phyloP scores from a whole-genome alignment of 2,888 invertebrate species.

The Pemphredon lugubris region DNA sequence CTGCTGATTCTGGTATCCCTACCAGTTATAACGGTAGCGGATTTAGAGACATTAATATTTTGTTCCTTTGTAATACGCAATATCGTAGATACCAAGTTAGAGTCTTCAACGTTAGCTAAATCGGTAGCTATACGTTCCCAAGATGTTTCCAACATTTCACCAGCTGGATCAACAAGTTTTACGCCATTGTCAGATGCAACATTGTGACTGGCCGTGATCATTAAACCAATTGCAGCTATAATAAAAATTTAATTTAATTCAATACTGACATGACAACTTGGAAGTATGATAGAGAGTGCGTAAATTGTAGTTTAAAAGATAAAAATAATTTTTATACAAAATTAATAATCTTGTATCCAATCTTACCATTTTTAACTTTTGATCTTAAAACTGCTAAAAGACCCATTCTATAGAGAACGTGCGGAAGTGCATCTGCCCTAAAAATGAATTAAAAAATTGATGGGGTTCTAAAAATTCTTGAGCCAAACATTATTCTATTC shows the following conservation, averaged over 20 bases:
- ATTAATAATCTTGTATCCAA: conserved; percentile 1
- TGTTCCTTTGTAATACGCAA: conserved; percentile 86
- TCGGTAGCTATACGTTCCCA: conserved; percentile 96
- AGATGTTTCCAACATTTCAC: conserved; percentile 96
- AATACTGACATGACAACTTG: no score
- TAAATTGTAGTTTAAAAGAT: neutral
- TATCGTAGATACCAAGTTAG: conserved; percentile 62
- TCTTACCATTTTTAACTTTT: conserved; percentile 88
- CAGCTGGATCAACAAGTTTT: conserved; percentile 96
- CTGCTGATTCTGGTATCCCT: conserved; percentile 95
- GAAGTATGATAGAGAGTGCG: neutral
- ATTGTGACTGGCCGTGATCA: conserved; percentile 99
- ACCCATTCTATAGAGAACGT: conserved; percentile 97
- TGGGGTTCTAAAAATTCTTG: conserved; percentile 8
- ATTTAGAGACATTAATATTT: conserved; percentile 86
- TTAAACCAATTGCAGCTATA: conserved; percentile 93
- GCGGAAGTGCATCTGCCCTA: conserved; percentile 92
- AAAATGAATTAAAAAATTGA: conserved; percentile 74
- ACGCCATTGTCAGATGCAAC: conserved; percentile 97
- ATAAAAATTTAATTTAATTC: conserved; percentile 4
- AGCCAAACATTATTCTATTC: neutral
- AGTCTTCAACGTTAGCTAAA: conserved; percentile 88
- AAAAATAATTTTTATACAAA: no score
- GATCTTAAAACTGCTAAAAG: conserved; percentile 94
- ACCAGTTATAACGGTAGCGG: conserved; percentile 91